phyloP scores from a whole-genome alignment of 2,888 invertebrate species.

The Drosophila fulvimacula region DNA sequence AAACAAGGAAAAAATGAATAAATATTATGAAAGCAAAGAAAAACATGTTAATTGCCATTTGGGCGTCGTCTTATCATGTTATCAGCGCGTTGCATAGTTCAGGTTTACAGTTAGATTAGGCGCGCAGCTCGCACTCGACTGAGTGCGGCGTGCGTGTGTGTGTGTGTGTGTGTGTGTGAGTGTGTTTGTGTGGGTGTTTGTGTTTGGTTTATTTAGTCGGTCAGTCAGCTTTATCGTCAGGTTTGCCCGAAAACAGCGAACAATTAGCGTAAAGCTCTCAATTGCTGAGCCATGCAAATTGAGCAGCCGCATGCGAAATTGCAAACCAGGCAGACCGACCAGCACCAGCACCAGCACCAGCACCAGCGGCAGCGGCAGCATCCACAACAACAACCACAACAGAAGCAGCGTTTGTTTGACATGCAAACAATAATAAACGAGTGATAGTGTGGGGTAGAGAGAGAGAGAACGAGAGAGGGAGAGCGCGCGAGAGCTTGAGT shows the following conservation, averaged over 20 bases:
- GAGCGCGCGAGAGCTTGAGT: constrained; percentile 23
- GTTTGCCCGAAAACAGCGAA: constrained; percentile 56
- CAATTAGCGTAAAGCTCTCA: constrained; percentile 62
- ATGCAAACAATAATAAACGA: constrained; percentile 73
- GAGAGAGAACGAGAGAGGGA: neutral
- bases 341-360: constrained; percentile 8
- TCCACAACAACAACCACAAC: constrained; percentile 10
- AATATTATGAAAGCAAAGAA: constrained; percentile 1
- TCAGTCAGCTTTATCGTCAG: constrained; percentile 33
- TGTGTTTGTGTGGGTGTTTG: no score
- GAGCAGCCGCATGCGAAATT: constrained; percentile 39
- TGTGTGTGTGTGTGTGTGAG: constrained; percentile 6
- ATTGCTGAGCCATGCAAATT: constrained; percentile 61
- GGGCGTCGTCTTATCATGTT: constrained; percentile 53
- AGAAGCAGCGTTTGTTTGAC: constrained; percentile 62
- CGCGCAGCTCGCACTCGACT: neutral
- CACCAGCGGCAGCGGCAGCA: constrained; percentile 25
- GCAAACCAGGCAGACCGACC: constrained; percentile 39
- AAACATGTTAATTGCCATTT: constrained; percentile 32
- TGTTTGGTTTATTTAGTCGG: constrained; percentile 9
- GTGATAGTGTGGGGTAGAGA: neutral
- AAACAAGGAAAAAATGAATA: neutral
- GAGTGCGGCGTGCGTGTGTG: neutral
- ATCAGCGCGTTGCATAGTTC: constrained; percentile 62
- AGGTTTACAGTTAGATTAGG: constrained; percentile 63